A percentile compares a stretch with the other conserved stretches of the same genome.
Evolutionary conservation across 2,888 invertebrate species (phyloP).

Genomic region (Rhaphigaster nebulosa): DNA sequence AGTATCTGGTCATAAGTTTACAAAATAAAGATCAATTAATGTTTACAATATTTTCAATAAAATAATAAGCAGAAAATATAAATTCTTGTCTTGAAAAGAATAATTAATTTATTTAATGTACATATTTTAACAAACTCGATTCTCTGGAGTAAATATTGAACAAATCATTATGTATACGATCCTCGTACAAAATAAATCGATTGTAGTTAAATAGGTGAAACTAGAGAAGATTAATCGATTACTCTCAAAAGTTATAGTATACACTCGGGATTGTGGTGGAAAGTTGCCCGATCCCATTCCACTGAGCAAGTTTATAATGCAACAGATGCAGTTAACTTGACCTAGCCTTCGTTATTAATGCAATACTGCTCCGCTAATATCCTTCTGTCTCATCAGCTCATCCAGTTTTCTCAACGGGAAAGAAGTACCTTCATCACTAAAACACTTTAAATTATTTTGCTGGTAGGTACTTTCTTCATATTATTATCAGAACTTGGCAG

Average conservation of each 20-base stretch:
- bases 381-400: not conserved
- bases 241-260: not conserved
- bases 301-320: slow-evolving; percentile 7
- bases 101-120: no score
- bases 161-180: not conserved
- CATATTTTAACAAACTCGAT: not conserved
- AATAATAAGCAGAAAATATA: no score
- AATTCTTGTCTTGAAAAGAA: no score
- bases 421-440: no score
- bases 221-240: not conserved
- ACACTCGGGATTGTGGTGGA: not conserved
- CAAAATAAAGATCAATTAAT: no score
- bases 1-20: no score
- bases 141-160: not conserved
- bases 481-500: no score
- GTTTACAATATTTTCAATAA: no score
- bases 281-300: not conserved
- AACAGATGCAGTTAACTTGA: slow-evolving; percentile 4
- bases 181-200: not conserved
- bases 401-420: not conserved
- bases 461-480: no score
- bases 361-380: not conserved
- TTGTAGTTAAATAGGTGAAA: not conserved
- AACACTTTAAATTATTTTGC: no score
- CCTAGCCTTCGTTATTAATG: not conserved